Evolutionary conservation across 2,113 vertebrate genomes (phyloP).

Genomic region (Fulica atra): DNA sequence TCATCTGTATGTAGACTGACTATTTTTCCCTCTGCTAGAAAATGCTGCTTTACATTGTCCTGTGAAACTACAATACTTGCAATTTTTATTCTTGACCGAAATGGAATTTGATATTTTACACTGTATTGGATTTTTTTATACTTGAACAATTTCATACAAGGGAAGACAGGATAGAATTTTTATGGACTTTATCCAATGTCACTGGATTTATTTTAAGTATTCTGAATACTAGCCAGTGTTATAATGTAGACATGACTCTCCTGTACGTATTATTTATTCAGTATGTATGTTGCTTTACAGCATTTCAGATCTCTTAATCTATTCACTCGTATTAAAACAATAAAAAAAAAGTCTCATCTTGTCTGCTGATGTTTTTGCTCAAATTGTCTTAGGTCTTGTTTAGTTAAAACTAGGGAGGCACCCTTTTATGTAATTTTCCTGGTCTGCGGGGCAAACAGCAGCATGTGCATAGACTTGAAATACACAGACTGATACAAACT

Average conservation of each 20-base stretch:
- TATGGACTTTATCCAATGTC: constrained; percentile 91
- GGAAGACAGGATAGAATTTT: constrained; percentile 95
- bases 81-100: constrained; percentile 92
- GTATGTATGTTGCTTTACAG: constrained; percentile 84
- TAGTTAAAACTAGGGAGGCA: background rate
- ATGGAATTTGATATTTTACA: constrained; percentile 97
- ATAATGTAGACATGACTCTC: constrained; percentile 90
- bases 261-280: constrained; percentile 91
- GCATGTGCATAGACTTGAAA: background rate
- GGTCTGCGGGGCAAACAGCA: background rate
- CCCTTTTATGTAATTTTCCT: background rate
- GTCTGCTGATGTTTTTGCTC: constrained; percentile 42
- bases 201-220: constrained; percentile 95
- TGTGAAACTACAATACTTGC: constrained; percentile 92
- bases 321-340: constrained; percentile 92
- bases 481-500: background rate
- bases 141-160: constrained; percentile 99
- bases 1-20: constrained; percentile 80
- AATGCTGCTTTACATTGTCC: constrained; percentile 93
- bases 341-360: constrained; percentile 76
- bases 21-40: constrained; percentile 72
- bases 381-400: background rate
- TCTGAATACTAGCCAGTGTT: constrained; percentile 86
- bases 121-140: constrained; percentile 99
- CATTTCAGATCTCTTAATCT: constrained; percentile 91